Evolutionary conservation across 2,888 invertebrate genomes (phyloP).

Genomic region (Mimumesa dahlbomi): DNA sequence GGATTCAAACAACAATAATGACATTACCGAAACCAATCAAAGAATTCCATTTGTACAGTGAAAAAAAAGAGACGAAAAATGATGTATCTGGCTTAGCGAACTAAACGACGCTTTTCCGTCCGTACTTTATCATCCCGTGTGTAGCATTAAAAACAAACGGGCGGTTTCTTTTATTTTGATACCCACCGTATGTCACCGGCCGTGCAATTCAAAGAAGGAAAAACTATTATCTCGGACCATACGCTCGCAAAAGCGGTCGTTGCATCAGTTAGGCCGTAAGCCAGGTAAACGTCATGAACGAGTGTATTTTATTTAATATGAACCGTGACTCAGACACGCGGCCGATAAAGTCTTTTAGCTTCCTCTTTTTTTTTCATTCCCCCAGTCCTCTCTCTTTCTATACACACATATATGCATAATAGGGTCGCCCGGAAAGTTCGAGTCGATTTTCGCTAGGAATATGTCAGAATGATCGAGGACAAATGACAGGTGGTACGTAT

Average conservation of each 20-base stretch:
- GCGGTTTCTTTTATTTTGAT: conserved; percentile 4
- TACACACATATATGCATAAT: too few species aligned
- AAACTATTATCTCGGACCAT: conserved; percentile 17
- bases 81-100: too few species aligned
- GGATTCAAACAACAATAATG: too few species aligned
- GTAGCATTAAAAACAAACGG: neutral
- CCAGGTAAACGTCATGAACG: conserved; percentile 27
- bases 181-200: neutral
- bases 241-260: neutral
- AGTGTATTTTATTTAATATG: conserved; percentile 46
- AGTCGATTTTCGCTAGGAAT: too few species aligned
- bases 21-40: too few species aligned
- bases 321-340: conserved; percentile 26
- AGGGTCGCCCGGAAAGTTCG: too few species aligned
- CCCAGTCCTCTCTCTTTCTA: conserved; percentile 13
- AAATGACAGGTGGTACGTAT: too few species aligned
- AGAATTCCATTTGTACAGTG: too few species aligned
- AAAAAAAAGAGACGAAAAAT: too few species aligned
- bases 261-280: conserved; percentile 38
- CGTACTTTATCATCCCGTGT: neutral
- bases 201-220: neutral
- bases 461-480: too few species aligned
- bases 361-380: neutral
- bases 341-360: conserved; percentile 28
- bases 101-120: too few species aligned